These are phyloP conservation scores for Ammodramus savannarum DNA, from an alignment of 2,113 vertebrate genomes.

Conservation along the genomic window DNA sequence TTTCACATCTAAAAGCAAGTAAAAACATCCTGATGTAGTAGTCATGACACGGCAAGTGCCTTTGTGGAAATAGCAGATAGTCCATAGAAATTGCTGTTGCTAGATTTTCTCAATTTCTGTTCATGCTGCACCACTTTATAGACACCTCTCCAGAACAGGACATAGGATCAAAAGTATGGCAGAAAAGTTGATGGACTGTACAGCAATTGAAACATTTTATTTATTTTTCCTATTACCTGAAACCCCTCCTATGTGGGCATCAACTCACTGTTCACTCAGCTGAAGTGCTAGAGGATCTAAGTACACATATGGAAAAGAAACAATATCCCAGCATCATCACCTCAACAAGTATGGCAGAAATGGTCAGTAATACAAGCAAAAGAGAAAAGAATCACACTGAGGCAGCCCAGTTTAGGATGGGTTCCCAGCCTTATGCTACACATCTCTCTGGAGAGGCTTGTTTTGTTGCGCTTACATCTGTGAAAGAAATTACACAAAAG, in stretches of 20 bases:
- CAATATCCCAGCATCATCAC: neutral
- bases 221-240: neutral
- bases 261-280: neutral
- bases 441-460: neutral
- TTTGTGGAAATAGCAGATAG: neutral
- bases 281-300: neutral
- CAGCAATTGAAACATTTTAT: neutral
- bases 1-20: neutral
- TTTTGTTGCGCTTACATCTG: neutral
- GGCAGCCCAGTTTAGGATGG: neutral
- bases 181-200: accelerated
- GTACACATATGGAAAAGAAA: neutral
- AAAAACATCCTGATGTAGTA: neutral
- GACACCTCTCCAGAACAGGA: neutral
- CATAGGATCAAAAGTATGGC: neutral
- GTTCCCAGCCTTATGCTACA: neutral
- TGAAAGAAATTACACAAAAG: neutral
- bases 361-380: neutral
- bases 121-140: neutral
- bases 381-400: accelerated
- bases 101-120: neutral
- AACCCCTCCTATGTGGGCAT: neutral
- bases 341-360: neutral
- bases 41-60: neutral
- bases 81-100: neutral